These are phyloP conservation scores for Holacanthus passer DNA, from an alignment of 2,113 vertebrate genomes.

Conservation along the genomic window DNA sequence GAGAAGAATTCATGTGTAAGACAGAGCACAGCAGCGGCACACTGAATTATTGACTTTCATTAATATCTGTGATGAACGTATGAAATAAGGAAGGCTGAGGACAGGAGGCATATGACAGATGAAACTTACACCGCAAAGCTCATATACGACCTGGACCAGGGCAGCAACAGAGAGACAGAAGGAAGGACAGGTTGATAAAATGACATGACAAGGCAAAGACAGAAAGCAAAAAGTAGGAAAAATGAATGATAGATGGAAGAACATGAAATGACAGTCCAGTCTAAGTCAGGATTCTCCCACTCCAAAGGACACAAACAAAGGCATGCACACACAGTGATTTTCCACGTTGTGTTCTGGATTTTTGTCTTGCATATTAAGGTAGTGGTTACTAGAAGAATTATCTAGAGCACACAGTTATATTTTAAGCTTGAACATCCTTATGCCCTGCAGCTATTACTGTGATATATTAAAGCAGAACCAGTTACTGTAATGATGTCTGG, in stretches of 20 bases:
- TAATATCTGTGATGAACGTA: not conserved
- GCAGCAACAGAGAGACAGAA: constrained; percentile 62
- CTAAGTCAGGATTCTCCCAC: not conserved
- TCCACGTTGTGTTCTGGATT: no score
- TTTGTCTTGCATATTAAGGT: not conserved
- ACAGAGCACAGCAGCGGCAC: not conserved
- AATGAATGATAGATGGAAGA: not conserved
- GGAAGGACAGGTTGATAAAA: constrained; percentile 53
- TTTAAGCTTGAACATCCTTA: not conserved
- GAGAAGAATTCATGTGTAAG: not conserved
- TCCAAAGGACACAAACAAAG: not conserved
- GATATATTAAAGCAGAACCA: not conserved
- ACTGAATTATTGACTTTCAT: not conserved
- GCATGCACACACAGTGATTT: not conserved
- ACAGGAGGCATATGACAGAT: constrained; percentile 37
- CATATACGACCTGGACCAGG: constrained; percentile 85
- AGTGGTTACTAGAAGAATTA: no score
- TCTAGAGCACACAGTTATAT: not conserved
- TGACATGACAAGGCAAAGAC: constrained; percentile 40
- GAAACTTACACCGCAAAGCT: constrained; percentile 86
- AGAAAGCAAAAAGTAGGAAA: constrained; percentile 37
- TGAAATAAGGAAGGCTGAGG: not conserved
- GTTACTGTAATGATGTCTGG: not conserved
- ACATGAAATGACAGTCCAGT: not conserved
- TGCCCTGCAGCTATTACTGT: not conserved